Base-by-base conservation (phyloP, 1,140 invertebrate species). In the Homarus americanus region DNA sequence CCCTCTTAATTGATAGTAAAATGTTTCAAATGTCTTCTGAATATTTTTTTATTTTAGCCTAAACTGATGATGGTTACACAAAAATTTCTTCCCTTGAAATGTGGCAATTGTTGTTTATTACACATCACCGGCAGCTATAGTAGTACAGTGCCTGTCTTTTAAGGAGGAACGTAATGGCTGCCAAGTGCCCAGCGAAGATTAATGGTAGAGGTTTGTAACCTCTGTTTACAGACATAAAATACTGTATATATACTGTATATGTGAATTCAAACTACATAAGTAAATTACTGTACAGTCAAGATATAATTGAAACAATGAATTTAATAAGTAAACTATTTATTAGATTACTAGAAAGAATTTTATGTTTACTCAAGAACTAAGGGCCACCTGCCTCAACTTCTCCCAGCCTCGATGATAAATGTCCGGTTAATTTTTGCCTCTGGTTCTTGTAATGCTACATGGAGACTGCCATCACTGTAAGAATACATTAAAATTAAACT, bases 1-100 rank as follows among this genome's bases (percentile, higher is more conserved):
- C 83, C 87, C 80, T 69, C 63, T 83, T 90, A 90, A 90, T 90
- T 90, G 87, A 90, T 90, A 90, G 87, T 90, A 90, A 90, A 90
- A 82, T 90, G 87, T 90, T 90, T 90, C 87, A 90, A 90, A 90
- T 90, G 87, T 90, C 87, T 49, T 58, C 1, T 49, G 17, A n/a
- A 49, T n/a, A 73, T 24, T 78, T 73, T 82, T 82, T n/a, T 82
- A 66, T 89, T 73, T n/a, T 58, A 40, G 49, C 36, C 17, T 44
- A 80, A 44, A 36, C 40, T 79, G 5, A 72, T 72, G 24, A 10
- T 4, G n/a, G 9, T 72, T 34, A 9, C 41, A 44, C 40, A 76
- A 34, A 41, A 44, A 75, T 75, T 24, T 38, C 1, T n/a, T 17
- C 5, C 41, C 63, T 66, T 28, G 20, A 66, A 2, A 66, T 66